Percentiles rank a stretch among this genome's conserved stretches.
Conservation (phyloP, 2,797 vertebrate genomes). For the Pseudochirops cupreus region DNA sequence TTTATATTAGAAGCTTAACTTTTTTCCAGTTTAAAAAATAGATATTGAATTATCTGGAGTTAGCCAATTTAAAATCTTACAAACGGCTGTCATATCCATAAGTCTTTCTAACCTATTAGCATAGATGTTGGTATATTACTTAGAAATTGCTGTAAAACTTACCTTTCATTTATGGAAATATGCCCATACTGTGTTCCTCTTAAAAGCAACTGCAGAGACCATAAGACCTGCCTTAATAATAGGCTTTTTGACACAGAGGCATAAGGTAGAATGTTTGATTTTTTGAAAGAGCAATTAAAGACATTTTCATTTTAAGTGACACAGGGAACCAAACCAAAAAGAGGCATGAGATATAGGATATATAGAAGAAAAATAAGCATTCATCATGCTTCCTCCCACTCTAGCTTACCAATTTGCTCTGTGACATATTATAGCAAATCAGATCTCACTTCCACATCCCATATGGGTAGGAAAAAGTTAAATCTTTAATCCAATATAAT, state of each 20-base stretch:
- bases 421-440: slow-evolving; percentile 52
- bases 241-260: slow-evolving; percentile 58
- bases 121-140: slow-evolving; percentile 67
- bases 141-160: slow-evolving; percentile 70
- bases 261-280: slow-evolving; percentile 70
- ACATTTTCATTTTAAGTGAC: slow-evolving; percentile 70
- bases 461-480: slow-evolving; percentile 33
- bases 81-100: slow-evolving; percentile 50
- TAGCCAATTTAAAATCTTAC: slow-evolving; percentile 36
- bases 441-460: slow-evolving; percentile 35
- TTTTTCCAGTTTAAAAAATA: not conserved
- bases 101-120: slow-evolving; percentile 70
- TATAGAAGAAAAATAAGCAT: slow-evolving; percentile 74
- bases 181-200: slow-evolving; percentile 55
- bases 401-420: slow-evolving; percentile 58
- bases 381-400: slow-evolving; percentile 66
- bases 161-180: slow-evolving; percentile 68
- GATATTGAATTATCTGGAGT: slow-evolving; percentile 24
- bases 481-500: not conserved
- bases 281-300: slow-evolving; percentile 74
- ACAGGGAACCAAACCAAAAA: slow-evolving; percentile 76
- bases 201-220: slow-evolving; percentile 65
- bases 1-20: slow-evolving; percentile 53
- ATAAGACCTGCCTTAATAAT: slow-evolving; percentile 65
- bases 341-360: slow-evolving; percentile 66